Base-by-base conservation (phyloP, 2,797 vertebrate genomes). In the Sphenodon punctatus region DNA sequence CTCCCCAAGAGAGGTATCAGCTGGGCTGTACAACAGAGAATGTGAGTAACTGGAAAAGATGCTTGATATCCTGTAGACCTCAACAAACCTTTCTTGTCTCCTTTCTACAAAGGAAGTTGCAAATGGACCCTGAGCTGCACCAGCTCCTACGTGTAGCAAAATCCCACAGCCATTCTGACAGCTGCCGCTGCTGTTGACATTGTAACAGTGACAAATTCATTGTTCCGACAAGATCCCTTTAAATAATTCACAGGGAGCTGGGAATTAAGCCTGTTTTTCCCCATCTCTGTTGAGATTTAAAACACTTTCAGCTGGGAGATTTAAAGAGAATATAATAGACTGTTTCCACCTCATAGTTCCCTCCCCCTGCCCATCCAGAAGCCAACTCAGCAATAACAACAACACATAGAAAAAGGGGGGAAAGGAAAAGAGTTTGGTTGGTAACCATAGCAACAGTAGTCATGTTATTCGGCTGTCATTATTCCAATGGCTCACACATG, bases 211-310 rank as follows among this genome's bases (percentile, higher is more conserved):
- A 91, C 85, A 94, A 93, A 95, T 59, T 73, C 89, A 92, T 92
- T 86, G 77, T 81, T 90, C 90, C 86, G 80, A 94, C 5, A 63
- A 92, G 90, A 93, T 93, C 87, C 81, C 86, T 82, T 93, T 94
- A 92, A 94, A 93, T 94, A 94, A 94, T 91, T 93, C 91, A 93
- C 86, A 70, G 85, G 63, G 88, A 92, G 78, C 76, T 85, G 58
- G 42, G 67, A 90, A 94, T 94, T 94, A 92, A 91, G 91, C 88
- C 90, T 75, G 75, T 88, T 93, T 91, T 82, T 87, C 88, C 85
- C 87, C 20, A 17, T 69, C 90, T 93, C 91, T 19, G 4, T 71
- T 64, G 80, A 82, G 80, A 92, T 92, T 94, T 89, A 90, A 95
- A 94, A 86, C 60, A 75, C 10, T 4, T 72, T 90, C 92, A 87